Conservation (phyloP, 2,888 invertebrate genomes). For the Brachyptera risi region DNA sequence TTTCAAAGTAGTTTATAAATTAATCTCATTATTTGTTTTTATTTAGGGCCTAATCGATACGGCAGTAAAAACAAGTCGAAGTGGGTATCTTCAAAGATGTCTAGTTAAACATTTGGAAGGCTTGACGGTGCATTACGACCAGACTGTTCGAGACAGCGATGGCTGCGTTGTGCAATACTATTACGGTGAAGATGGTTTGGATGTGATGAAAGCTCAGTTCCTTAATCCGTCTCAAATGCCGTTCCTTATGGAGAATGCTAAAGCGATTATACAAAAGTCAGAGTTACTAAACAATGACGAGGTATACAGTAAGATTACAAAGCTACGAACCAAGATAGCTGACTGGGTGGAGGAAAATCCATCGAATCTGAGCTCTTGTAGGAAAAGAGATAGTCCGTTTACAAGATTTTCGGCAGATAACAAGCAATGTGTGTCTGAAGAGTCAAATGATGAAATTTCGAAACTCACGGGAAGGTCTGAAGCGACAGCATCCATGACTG, state of each 20-base stretch:
- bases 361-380: constrained; percentile 34
- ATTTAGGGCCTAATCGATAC: constrained; percentile 93
- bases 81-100: constrained; percentile 96
- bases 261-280: not conserved
- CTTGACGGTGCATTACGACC: constrained; percentile 85
- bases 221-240: constrained; percentile 68
- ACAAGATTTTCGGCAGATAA: constrained; percentile 55
- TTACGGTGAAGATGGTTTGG: constrained; percentile 92
- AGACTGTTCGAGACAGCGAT: constrained; percentile 94
- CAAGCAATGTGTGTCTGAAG: constrained; percentile 48
- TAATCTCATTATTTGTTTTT: constrained; percentile 11
- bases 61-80: constrained; percentile 97
- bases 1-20: no score
- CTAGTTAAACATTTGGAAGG: constrained; percentile 98
- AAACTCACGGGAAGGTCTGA: constrained; percentile 56
- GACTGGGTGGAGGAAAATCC: constrained; percentile 17
- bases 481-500: constrained; percentile 56
- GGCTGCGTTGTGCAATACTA: constrained; percentile 86
- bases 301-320: constrained; percentile 33
- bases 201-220: constrained; percentile 83
- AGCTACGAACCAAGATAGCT: not conserved
- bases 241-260: constrained; percentile 75
- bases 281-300: constrained; percentile 38
- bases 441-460: constrained; percentile 47
- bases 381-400: constrained; percentile 54